These are phyloP conservation scores for Philopedon plagiatum DNA, from an alignment of 2,888 invertebrate species.

Conservation along the genomic window DNA sequence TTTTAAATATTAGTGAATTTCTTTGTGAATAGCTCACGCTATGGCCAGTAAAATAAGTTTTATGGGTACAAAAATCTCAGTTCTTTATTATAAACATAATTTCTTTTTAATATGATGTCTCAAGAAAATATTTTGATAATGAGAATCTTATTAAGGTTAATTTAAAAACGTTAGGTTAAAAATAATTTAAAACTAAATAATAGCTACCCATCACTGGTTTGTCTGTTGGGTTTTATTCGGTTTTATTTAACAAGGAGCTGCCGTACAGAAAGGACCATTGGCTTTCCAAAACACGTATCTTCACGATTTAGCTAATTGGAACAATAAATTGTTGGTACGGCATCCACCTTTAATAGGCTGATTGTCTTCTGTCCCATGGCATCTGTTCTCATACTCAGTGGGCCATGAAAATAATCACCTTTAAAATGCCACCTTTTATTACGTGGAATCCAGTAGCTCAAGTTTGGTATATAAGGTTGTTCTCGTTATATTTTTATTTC, in stretches of 20 bases:
- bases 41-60: too few species aligned
- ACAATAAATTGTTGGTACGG: constrained; percentile 72
- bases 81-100: too few species aligned
- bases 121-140: too few species aligned
- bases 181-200: not conserved
- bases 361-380: constrained; percentile 69
- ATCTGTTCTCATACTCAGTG: constrained; percentile 66
- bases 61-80: too few species aligned
- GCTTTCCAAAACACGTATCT: constrained; percentile 70
- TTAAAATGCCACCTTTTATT: constrained; percentile 50
- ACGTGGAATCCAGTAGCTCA: constrained; percentile 50
- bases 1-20: too few species aligned
- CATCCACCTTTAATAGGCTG: constrained; percentile 70
- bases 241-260: constrained; percentile 62
- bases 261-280: constrained; percentile 62
- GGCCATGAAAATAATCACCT: constrained; percentile 61
- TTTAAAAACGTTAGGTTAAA: too few species aligned
- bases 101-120: too few species aligned
- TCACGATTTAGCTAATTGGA: constrained; percentile 72
- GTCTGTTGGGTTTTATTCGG: constrained; percentile 40
- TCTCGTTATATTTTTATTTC: constrained; percentile 9
- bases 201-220: constrained; percentile 13
- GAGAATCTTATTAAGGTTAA: too few species aligned
- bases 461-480: constrained; percentile 10
- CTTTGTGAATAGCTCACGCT: too few species aligned